Conservation (phyloP, 2,888 invertebrate species). For the Pyralis farinalis region DNA sequence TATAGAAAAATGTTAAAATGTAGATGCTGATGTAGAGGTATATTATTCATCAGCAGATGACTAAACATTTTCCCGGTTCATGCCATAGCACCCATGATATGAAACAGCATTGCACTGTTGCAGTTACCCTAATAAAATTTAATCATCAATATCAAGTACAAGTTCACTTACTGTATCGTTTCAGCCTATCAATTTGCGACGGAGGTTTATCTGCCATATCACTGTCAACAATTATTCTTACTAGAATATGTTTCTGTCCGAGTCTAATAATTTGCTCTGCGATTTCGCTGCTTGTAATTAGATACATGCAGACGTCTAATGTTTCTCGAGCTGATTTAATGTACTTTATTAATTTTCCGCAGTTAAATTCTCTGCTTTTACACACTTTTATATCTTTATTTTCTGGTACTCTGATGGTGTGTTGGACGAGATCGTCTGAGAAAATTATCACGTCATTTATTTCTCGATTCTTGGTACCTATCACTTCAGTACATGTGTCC, state of each 20-base stretch:
- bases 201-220: conserved; percentile 72
- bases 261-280: conserved; percentile 68
- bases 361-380: conserved; percentile 68
- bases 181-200: conserved; percentile 67
- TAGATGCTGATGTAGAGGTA: too few species aligned
- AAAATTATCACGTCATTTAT: conserved; percentile 74
- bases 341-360: conserved; percentile 70
- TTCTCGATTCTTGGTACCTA: conserved; percentile 57
- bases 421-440: conserved; percentile 62
- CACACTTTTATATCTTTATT: conserved; percentile 60
- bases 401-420: conserved; percentile 55
- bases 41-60: too few species aligned
- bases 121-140: too few species aligned
- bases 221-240: conserved; percentile 70
- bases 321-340: conserved; percentile 73
- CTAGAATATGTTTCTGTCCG: conserved; percentile 69
- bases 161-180: conserved; percentile 68
- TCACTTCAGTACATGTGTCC: conserved; percentile 49
- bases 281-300: conserved; percentile 71
- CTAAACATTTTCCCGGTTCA: too few species aligned
- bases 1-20: too few species aligned
- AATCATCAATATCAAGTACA: too few species aligned
- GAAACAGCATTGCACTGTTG: too few species aligned
- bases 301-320: conserved; percentile 73
- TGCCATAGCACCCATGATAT: too few species aligned